Base-by-base conservation (phyloP, 2,113 vertebrate species). In the Blennius ocellaris region DNA sequence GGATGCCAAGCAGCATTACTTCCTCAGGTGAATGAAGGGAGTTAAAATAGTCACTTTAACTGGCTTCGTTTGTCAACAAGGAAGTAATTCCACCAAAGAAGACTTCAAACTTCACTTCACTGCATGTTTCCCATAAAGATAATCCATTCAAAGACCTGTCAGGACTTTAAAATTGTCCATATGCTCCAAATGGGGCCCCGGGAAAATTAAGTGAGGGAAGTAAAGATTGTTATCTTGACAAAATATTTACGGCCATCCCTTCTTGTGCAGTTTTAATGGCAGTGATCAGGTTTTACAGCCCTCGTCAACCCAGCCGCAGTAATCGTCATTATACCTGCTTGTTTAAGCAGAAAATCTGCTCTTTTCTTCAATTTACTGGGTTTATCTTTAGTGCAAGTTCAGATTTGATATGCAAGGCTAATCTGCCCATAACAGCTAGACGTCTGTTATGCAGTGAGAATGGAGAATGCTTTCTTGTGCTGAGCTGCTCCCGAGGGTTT, bases 1-100 rank as follows among this genome's bases (percentile, higher is more conserved):
- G 62, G 50, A 83, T 79, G 69, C 68, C 83, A 73, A 72, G 60
- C 55, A 85, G 74, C 49, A 78, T 87, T 83, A 82, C 38, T 54
- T 68, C 70, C 64, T 70, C 60, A 16, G 55, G 54, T 47, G 14
- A 79, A 51, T 72, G 66, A 70, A 12, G 12, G 0, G 11, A 49
- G 44, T 64, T 60, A 59, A 60, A 73, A 44, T 58, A 80, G 69
- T 77, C 43, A 60, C 37, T 76, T 64, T 84, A 53, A 56, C n/a
- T 72, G 16, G 53, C 48, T 60, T 47, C 76, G 58, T 43, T 21
- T 44, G 21, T 69, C 47, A 53, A 39, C 11, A 11, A 50, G 17
- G 7, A 39, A 60, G 8, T 43, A 21, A 52, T 40, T 39, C 3
- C n/a, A 30, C 30, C 21, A 15, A 37, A 74, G 16, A 17, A 15